These are phyloP conservation scores for Neolamprologus caudopunctatus DNA, from an alignment of 2,113 vertebrate species.

Conservation along the genomic window DNA sequence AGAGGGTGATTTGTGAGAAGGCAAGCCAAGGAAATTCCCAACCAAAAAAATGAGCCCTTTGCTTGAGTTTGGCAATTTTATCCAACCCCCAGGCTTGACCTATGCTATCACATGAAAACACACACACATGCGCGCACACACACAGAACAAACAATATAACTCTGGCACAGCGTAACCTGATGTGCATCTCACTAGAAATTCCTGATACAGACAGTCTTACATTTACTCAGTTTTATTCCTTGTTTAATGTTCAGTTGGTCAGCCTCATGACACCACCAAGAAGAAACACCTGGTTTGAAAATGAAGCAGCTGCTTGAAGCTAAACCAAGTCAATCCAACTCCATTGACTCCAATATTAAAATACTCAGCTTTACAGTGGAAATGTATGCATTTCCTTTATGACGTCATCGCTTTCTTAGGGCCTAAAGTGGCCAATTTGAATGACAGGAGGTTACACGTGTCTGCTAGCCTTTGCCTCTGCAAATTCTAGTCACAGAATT, in stretches of 20 bases:
- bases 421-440: neutral
- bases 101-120: neutral
- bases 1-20: neutral
- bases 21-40: neutral
- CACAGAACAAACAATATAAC: neutral
- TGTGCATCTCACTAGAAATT: neutral
- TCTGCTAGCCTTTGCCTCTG: neutral
- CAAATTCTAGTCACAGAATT: neutral
- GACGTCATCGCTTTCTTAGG: fast-evolving
- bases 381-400: neutral
- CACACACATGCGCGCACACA: fast-evolving
- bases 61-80: neutral
- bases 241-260: neutral
- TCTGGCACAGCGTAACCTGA: neutral
- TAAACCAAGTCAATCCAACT: neutral
- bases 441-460: fast-evolving
- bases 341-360: neutral
- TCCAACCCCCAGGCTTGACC: neutral
- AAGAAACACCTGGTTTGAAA: neutral
- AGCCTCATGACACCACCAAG: neutral
- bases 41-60: neutral
- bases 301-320: neutral
- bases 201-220: neutral
- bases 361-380: neutral
- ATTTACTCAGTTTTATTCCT: neutral